Percentiles rank a stretch among this genome's conserved stretches.
phyloP scores from a whole-genome alignment of 2,797 vertebrate species.

The Spinus olivaceus region DNA sequence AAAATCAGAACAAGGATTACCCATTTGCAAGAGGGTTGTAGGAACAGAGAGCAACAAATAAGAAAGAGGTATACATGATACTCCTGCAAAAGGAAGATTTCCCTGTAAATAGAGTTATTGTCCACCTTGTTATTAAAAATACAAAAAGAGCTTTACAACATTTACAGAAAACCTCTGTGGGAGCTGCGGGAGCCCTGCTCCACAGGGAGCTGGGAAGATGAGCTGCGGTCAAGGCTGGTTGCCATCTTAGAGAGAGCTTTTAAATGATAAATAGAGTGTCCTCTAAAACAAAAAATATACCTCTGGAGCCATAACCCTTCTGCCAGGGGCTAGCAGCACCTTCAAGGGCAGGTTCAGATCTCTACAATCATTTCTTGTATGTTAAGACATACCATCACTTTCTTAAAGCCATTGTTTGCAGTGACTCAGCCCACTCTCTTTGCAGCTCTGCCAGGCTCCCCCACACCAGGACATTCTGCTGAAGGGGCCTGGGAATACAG shows the following conservation, averaged over 20 bases:
- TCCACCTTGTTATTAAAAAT: constrained; percentile 34
- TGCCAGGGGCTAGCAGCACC: neutral
- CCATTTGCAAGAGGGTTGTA: constrained; percentile 32
- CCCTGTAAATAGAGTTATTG: constrained; percentile 52
- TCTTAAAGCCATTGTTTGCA: neutral
- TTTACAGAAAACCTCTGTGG: constrained; percentile 4
- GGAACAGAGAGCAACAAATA: constrained; percentile 23
- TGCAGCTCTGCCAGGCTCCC: neutral
- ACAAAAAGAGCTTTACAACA: constrained; percentile 44
- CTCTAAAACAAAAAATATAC: neutral
- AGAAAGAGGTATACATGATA: neutral
- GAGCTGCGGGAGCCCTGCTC: neutral
- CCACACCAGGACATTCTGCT: neutral
- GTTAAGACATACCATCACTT: neutral
- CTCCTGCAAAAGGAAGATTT: constrained; percentile 40
- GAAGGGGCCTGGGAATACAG: neutral
- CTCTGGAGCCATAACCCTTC: neutral
- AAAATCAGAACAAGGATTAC: constrained; percentile 45
- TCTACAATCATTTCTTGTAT: neutral
- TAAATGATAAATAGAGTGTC: constrained; percentile 8
- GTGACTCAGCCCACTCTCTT: neutral
- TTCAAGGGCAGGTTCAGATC: neutral
- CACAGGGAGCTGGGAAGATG: neutral
- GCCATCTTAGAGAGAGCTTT: constrained; percentile 10
- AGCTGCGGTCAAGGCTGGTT: constrained; percentile 26